Percentiles rank a stretch among this genome's conserved stretches.
phyloP scores from a whole-genome alignment of 2,113 vertebrate species.

The Geococcyx californianus region DNA sequence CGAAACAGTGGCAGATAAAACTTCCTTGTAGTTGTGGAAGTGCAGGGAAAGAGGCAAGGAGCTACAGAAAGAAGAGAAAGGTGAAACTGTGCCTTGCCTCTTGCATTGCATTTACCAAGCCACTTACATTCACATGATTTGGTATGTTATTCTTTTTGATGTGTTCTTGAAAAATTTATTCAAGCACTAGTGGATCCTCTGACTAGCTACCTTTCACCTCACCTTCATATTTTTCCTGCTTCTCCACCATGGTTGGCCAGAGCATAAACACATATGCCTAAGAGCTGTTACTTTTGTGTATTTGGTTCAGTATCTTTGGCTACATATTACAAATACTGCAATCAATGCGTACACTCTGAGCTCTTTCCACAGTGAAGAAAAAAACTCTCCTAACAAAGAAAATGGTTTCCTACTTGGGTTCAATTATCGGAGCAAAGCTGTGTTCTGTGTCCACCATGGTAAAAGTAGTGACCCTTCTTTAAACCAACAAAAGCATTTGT shows the following conservation, averaged over 20 bases:
- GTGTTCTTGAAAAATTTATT: background rate
- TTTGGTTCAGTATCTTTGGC: background rate
- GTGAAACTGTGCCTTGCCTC: background rate
- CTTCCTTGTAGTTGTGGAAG: background rate
- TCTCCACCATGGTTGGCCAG: background rate
- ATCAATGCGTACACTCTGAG: background rate
- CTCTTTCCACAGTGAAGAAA: background rate
- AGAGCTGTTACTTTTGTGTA: background rate
- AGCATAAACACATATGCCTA: rapidly evolving
- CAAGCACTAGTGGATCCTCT: background rate
- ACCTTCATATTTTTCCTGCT: background rate
- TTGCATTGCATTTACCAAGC: background rate
- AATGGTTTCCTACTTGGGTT: background rate
- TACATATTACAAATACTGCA: background rate
- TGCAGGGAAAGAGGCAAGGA: background rate
- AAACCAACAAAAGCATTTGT: background rate
- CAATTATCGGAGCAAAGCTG: background rate
- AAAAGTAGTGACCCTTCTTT: background rate
- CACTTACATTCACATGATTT: background rate
- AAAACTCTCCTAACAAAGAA: background rate
- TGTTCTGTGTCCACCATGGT: background rate
- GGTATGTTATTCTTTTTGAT: background rate
- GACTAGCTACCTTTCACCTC: background rate
- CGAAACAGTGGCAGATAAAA: background rate
- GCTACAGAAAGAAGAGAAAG: background rate